Evolutionary conservation across 2,113 vertebrate genomes (phyloP).

Genomic region (Otus sunia): DNA sequence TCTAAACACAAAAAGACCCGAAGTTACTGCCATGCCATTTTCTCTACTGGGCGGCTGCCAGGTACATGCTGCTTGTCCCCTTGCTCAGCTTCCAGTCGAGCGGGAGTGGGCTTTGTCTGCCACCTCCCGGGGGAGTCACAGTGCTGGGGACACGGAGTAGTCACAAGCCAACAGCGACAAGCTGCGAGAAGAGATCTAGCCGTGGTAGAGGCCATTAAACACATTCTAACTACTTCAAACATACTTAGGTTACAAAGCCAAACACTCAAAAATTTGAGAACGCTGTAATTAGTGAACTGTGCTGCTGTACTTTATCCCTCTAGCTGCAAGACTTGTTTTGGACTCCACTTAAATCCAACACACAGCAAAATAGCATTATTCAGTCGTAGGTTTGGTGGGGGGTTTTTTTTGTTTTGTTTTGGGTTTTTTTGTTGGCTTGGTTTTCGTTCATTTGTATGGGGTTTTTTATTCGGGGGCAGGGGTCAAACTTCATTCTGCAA

Average conservation of each 20-base stretch:
- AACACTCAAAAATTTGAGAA: background rate
- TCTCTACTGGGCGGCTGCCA: background rate
- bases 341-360: background rate
- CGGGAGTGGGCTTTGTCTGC: conserved; percentile 48
- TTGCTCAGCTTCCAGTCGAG: background rate
- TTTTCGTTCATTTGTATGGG: no score
- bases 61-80: background rate
- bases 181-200: rapidly evolving
- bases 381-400: background rate
- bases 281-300: background rate
- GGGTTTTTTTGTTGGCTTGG: no score
- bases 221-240: background rate
- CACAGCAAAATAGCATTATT: background rate
- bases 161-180: background rate
- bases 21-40: background rate
- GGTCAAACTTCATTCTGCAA: background rate
- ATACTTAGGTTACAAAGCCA: background rate
- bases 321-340: background rate
- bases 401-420: background rate
- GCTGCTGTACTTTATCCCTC: background rate
- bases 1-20: background rate
- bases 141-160: background rate
- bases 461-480: background rate
- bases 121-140: conserved; percentile 65
- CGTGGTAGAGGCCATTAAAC: rapidly evolving